Conservation (phyloP, 2,113 vertebrate species). For the Myiagra hebetior region DNA sequence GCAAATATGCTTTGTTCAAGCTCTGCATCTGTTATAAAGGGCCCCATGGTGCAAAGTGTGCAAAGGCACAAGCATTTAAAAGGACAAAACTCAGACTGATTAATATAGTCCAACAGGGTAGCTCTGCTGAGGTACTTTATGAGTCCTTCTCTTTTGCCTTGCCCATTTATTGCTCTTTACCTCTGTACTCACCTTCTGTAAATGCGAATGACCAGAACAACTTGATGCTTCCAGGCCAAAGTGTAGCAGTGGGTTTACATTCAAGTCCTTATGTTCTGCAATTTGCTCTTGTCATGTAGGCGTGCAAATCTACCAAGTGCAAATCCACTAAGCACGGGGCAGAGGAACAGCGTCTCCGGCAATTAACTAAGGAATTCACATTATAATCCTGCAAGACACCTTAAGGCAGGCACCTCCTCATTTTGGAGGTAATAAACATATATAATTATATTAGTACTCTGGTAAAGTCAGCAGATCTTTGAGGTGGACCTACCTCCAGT, state of each 20-base stretch:
- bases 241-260: background rate
- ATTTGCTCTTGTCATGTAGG: background rate
- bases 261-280: background rate
- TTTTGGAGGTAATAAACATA: background rate
- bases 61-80: background rate
- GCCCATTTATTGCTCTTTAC: background rate
- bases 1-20: background rate
- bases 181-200: background rate
- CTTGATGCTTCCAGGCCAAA: background rate
- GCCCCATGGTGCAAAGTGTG: background rate
- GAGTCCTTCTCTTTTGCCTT: background rate
- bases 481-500: background rate
- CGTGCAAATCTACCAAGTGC: background rate
- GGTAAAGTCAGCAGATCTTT: background rate
- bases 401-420: background rate
- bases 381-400: background rate
- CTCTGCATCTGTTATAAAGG: background rate
- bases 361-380: background rate
- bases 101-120: background rate
- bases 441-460: background rate
- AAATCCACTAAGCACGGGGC: background rate
- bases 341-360: rapidly evolving
- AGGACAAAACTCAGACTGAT: background rate
- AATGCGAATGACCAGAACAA: background rate
- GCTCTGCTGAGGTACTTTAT: background rate